A percentile compares a stretch with the other conserved stretches of the same genome.
Evolutionary conservation across 2,888 invertebrate genomes (phyloP).

Genomic region (Neuroscelio doddi): DNA sequence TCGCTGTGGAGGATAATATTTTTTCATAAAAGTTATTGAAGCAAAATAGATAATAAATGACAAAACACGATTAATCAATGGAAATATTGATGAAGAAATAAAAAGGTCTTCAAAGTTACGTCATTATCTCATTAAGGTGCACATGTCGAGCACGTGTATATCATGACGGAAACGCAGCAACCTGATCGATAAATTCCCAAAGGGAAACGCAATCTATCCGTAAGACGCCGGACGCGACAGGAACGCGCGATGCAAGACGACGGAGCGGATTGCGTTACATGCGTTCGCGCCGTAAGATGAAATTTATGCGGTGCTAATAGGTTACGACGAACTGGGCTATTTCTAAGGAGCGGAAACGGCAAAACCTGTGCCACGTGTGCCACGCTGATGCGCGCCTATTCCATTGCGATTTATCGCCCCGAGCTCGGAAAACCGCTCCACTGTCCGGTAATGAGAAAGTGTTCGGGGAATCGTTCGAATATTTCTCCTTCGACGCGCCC

Average conservation of each 20-base stretch:
- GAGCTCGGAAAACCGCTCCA: conserved; percentile 19
- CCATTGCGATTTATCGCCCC: conserved; percentile 27
- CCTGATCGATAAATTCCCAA: conserved; percentile 38
- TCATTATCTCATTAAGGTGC: conserved; percentile 42
- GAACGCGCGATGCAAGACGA: too few species aligned
- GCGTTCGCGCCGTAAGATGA: conserved; percentile 10
- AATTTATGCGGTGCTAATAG: conserved; percentile 41
- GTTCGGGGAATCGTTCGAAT: conserved; percentile 26
- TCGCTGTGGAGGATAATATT: too few species aligned
- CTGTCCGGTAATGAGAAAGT: conserved; percentile 31
- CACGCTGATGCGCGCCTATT: background rate
- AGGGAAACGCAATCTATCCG: conserved; percentile 29
- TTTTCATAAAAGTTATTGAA: too few species aligned
- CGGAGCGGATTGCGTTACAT: conserved; percentile 35
- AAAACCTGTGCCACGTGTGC: conserved; percentile 1
- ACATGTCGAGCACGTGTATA: conserved; percentile 43
- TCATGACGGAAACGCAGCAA: conserved; percentile 42
- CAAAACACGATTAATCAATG: too few species aligned
- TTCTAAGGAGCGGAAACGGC: conserved; percentile 17
- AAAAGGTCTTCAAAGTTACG: conserved; percentile 33
- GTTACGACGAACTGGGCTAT: conserved; percentile 13
- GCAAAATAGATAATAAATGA: too few species aligned
- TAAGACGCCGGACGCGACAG: conserved; percentile 14
- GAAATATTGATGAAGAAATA: too few species aligned
- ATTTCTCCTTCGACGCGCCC: conserved; percentile 24